Conservation (phyloP, 2,888 invertebrate species). For the Sisyra nigra region DNA sequence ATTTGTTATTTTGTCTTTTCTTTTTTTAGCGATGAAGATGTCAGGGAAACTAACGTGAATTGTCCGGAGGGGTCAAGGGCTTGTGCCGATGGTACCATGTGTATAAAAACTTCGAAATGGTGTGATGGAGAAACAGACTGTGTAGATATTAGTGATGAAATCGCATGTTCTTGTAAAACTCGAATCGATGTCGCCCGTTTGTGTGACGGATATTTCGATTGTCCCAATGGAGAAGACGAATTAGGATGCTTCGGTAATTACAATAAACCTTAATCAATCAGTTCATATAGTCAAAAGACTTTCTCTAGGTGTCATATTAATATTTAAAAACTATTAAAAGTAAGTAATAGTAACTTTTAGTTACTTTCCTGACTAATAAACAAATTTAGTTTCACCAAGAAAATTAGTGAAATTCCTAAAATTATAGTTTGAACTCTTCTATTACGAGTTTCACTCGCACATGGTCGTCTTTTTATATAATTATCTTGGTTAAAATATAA, state of each 20-base stretch:
- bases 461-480: too few species aligned
- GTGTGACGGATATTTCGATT: slow-evolving; percentile 73
- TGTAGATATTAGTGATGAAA: slow-evolving; percentile 62
- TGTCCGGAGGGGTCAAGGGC: slow-evolving; percentile 21
- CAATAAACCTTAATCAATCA: slow-evolving; percentile 8
- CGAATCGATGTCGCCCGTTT: slow-evolving; percentile 44
- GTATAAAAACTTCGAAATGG: slow-evolving; percentile 39
- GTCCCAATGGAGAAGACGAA: slow-evolving; percentile 69
- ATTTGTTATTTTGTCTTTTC: neutral
- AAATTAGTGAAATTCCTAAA: too few species aligned
- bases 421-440: too few species aligned
- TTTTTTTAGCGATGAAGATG: slow-evolving; percentile 15
- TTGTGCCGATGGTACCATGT: slow-evolving; percentile 27
- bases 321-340: too few species aligned
- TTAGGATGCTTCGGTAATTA: slow-evolving; percentile 61
- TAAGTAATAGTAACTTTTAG: too few species aligned
- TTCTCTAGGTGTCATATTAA: too few species aligned
- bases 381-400: too few species aligned
- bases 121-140: slow-evolving; percentile 65
- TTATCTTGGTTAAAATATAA: too few species aligned
- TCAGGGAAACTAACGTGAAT: slow-evolving; percentile 15
- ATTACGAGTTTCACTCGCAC: too few species aligned
- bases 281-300: too few species aligned
- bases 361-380: too few species aligned
- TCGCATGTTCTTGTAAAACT: slow-evolving; percentile 52